Evolutionary conservation across 2,113 vertebrate genomes (phyloP), one percentile per base, ranked within the genome.

Genomic region (Pygoscelis adeliae): DNA sequence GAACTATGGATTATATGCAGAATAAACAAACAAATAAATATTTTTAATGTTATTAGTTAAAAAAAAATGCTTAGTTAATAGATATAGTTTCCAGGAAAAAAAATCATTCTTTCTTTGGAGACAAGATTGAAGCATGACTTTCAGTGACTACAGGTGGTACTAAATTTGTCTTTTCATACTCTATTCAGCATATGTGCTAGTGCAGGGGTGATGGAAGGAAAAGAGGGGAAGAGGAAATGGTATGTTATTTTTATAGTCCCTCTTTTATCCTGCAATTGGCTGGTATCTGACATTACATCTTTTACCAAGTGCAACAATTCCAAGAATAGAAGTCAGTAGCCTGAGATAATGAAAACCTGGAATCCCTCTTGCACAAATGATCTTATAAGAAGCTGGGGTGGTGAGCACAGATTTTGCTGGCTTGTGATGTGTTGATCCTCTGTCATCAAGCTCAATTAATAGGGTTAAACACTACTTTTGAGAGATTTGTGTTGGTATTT

Each of bases 111-210:
- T 53, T 83, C 1, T 30, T 65, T 61, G 23, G 72, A 69, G 36
- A n/a, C 11, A 83, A 79, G 55, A 78, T 4, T 58, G 36, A 71
- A 59, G 12, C 13, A 76, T 46, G 19, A 19, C 5, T 61, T 66
- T 70, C 66, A 55, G 18, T 59, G 36, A 65, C 25, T 78, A 53
- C 25, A 53, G 11, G 16, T 67, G 10, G 29, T 81, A 63, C 11
- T 55, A 30, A 55, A 83, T 94, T 85, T 74, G 22, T 34, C 44
- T 71, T 83, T 89, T 69, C 46, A 25, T 73, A 40, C 8, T 49
- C 14, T 56, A 12, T 4, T 66, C 25, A 52, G 10, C 18, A 29
- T 38, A 52, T 0, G 0, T 32, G 19, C 14, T 42, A 56, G 14
- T 47, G 15, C 6, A 66, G 34, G 22, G 3, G 4, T 65, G 20